A percentile compares a stretch with the other conserved stretches of the same genome.
Conservation (phyloP, 2,113 vertebrate genomes). For the Aptenodytes forsteri region DNA sequence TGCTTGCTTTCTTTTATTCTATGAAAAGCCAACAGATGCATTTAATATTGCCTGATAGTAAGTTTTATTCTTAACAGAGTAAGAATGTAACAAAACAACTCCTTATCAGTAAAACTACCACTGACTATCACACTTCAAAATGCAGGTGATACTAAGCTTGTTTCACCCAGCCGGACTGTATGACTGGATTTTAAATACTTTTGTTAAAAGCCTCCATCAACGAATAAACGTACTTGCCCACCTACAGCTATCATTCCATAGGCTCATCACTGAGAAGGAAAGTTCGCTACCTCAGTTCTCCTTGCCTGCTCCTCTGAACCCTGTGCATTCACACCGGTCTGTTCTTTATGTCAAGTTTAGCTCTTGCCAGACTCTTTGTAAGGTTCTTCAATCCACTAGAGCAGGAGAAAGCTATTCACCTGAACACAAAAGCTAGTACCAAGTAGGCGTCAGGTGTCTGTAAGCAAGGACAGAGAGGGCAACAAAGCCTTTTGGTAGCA, state of each 20-base stretch:
- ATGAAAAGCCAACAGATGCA: neutral
- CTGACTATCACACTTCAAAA: neutral
- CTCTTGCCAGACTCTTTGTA: neutral
- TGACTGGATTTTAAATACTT: neutral
- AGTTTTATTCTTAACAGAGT: neutral
- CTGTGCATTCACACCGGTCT: neutral
- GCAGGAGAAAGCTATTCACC: neutral
- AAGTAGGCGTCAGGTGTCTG: neutral
- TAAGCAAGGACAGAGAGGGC: neutral
- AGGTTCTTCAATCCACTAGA: neutral
- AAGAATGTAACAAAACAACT: neutral
- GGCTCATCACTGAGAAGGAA: neutral
- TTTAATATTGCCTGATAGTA: neutral
- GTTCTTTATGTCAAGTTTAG: neutral
- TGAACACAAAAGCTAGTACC: neutral
- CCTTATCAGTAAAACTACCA: neutral
- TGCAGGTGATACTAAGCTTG: neutral
- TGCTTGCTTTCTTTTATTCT: neutral
- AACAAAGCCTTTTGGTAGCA: neutral
- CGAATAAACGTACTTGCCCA: neutral
- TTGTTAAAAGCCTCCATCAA: neutral
- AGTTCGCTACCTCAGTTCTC: neutral
- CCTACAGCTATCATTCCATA: neutral
- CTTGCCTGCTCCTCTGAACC: neutral
- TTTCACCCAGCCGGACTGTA: neutral